Evolutionary conservation across 2,888 invertebrate genomes (phyloP).

Genomic region (Formica aserva): DNA sequence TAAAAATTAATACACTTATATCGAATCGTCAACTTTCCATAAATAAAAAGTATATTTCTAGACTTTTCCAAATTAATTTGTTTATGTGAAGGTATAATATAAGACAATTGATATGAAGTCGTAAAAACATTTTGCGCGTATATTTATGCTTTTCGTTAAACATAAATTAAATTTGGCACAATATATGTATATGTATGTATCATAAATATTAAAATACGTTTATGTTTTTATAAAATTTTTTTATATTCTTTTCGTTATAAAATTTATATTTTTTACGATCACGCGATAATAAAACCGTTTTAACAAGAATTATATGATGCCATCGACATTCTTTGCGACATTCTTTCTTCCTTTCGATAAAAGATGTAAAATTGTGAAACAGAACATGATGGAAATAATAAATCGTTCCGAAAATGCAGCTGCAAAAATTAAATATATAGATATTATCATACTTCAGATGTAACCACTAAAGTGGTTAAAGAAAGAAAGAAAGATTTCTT

Average conservation of each 20-base stretch:
- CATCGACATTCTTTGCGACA: background rate
- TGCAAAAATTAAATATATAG: background rate
- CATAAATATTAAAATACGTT: background rate
- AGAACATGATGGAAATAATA: background rate
- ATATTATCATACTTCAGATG: background rate
- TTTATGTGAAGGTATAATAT: background rate
- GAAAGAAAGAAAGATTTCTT: background rate
- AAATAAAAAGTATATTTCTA: background rate
- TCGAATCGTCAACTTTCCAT: background rate
- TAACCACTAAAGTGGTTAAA: background rate
- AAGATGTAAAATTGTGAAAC: background rate
- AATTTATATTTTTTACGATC: background rate
- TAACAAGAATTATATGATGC: background rate
- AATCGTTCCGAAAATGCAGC: background rate
- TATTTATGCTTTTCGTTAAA: background rate
- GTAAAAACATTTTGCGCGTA: background rate
- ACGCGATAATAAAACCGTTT: background rate
- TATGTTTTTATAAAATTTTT: background rate
- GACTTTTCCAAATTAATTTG: background rate
- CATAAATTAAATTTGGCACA: background rate
- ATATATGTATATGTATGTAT: background rate
- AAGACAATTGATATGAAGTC: background rate
- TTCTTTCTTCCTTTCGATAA: background rate
- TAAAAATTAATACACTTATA: slow-evolving; percentile 1
- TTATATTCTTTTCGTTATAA: background rate